Evolutionary conservation across 2,888 invertebrate genomes (phyloP).

Genomic region (Habrosyne pyritoides): DNA sequence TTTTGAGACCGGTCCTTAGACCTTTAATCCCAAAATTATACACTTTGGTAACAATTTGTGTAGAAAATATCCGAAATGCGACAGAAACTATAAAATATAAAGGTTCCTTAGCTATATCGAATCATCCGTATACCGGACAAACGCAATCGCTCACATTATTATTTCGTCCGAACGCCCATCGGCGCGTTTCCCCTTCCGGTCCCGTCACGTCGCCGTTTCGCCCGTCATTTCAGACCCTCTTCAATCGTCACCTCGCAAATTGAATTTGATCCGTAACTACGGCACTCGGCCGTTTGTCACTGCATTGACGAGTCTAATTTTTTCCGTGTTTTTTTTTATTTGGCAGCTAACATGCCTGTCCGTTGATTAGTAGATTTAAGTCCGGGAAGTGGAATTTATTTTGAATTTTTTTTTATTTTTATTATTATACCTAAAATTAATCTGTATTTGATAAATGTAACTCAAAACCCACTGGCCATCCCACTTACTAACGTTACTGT

Average conservation of each 20-base stretch:
- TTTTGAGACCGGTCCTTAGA: too few relatives aligned
- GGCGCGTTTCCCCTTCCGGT: conserved; percentile 35
- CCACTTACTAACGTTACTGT: too few relatives aligned
- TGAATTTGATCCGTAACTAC: conserved; percentile 79
- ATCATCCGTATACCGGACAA: conserved; percentile 13
- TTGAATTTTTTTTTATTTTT: neutral
- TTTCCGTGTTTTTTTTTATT: conserved; percentile 44
- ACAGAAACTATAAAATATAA: neutral
- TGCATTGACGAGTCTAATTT: conserved; percentile 59
- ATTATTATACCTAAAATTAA: neutral
- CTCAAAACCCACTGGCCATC: too few relatives aligned
- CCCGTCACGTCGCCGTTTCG: conserved; percentile 47
- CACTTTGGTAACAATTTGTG: too few relatives aligned
- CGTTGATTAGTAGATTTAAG: conserved; percentile 18
- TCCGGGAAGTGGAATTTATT: conserved; percentile 10
- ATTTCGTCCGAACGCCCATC: conserved; percentile 42
- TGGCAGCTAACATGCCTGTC: conserved; percentile 21
- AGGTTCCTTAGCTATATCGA: conserved; percentile 5
- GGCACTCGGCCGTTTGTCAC: conserved; percentile 71
- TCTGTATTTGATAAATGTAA: too few relatives aligned
- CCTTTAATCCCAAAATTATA: too few relatives aligned
- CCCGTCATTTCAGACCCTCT: conserved; percentile 75
- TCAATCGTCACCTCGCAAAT: conserved; percentile 78
- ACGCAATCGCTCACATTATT: conserved; percentile 53
- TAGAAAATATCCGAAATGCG: too few relatives aligned